Evolutionary conservation across 2,113 vertebrate genomes (phyloP), one percentile per base, ranked within the genome.

Genomic region (Engystomops pustulosus): DNA sequence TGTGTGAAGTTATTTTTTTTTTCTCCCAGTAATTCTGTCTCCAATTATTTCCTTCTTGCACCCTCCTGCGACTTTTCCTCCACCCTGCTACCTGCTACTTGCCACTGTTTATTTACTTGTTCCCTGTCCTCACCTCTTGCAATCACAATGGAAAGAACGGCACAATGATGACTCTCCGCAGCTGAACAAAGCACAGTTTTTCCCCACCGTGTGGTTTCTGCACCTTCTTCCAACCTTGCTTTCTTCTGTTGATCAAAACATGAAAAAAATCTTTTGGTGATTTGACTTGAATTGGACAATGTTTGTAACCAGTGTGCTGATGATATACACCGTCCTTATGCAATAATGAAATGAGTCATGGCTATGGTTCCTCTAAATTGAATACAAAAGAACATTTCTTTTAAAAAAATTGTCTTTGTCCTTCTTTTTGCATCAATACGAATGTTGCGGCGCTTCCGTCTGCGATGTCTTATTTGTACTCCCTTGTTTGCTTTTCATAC

Each of bases 331-430:
- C 34, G 38, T 81, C 68, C 17, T 71, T 55, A 71, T 81, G 80
- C 80, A 81, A 81, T 81, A 81, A 81, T 72, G 65, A 68, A 70
- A 36, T 36, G 34, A 55, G 67, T 25, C 80, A 30, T 25, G 53
- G 34, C 55, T 45, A 55, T 58, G n/a, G 60, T 55, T 81, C 32
- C 67, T 70, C 14, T 30, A 44, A 81, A 45, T 80, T 44, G 60
- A 80, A 81, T 81, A 81, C 80, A 81, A 58, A 41, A 38, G 20
- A 65, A 83, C 25, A 75, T 83, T 74, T 75, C 38, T 55, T 70
- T 38, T 23, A 71, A 45, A 69, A 32, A 65, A 36, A 18, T 20
- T 17, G 49, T 45, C 7, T 83, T 75, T 76, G 41, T 67, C 45
- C 32, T 38, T 81, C 79, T 70, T 81, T 8, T 41, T 8, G 62